Evolutionary conservation across 2,797 vertebrate species (phyloP).

Genomic region (Muscicapa striata): DNA sequence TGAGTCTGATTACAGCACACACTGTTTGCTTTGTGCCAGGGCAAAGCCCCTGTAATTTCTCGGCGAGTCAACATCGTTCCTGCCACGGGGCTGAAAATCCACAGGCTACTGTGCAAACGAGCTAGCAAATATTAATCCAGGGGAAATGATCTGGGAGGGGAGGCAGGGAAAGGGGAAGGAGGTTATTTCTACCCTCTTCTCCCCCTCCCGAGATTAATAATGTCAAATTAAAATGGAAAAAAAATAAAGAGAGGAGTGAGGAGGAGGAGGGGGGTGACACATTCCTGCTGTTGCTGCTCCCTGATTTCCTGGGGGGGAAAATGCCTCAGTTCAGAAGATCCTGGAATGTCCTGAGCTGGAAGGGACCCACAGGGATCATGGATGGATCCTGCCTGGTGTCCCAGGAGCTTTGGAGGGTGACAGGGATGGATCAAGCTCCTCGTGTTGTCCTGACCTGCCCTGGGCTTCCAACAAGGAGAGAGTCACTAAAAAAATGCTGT

Average conservation of each 20-base stretch:
- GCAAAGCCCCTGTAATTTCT: slow-evolving; percentile 41
- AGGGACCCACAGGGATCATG: background rate
- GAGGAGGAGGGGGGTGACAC: background rate
- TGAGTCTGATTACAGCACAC: slow-evolving; percentile 59
- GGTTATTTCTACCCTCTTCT: slow-evolving; percentile 6
- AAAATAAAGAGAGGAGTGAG: background rate
- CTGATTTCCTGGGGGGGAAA: background rate
- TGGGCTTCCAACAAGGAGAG: fast-evolving
- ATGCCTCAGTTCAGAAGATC: fast-evolving
- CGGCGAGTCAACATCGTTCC: slow-evolving; percentile 46
- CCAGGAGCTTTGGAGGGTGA: background rate
- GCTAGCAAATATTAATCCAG: slow-evolving; percentile 52
- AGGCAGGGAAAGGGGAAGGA: background rate
- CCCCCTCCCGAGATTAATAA: background rate
- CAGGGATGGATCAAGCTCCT: fast-evolving
- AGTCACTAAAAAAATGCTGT: background rate
- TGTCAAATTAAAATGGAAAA: background rate
- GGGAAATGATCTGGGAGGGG: slow-evolving; percentile 16
- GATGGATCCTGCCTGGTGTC: background rate
- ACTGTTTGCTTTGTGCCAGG: slow-evolving; percentile 51
- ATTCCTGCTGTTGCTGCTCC: background rate
- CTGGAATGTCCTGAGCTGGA: background rate
- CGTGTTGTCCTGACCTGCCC: background rate
- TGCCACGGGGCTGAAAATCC: slow-evolving; percentile 47
- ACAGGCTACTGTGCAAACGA: slow-evolving; percentile 61